Evolutionary conservation across 2,888 invertebrate genomes (phyloP).

Genomic region (Drepana falcataria): DNA sequence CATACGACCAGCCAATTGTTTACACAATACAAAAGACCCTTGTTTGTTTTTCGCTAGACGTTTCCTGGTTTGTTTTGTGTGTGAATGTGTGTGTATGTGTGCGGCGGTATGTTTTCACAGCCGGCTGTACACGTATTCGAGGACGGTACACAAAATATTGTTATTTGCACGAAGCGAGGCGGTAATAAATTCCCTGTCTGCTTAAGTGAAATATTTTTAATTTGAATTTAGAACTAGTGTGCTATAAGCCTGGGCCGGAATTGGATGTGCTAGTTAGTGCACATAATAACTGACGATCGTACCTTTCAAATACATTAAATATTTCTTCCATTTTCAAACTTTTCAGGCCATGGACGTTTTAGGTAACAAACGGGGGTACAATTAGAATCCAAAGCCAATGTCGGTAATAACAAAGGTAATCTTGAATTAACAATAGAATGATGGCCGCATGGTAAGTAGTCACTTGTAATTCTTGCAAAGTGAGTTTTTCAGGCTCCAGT

Average conservation of each 20-base stretch:
- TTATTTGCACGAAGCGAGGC: constrained; percentile 61
- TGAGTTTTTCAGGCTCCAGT: too few relatives aligned
- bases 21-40: constrained; percentile 78
- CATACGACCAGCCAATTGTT: constrained; percentile 73
- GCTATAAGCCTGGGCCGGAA: neutral
- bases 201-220: constrained; percentile 6
- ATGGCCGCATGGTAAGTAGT: too few relatives aligned
- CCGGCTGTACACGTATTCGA: constrained; percentile 55
- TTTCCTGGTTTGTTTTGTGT: constrained; percentile 79
- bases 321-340: too few relatives aligned
- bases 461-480: too few relatives aligned
- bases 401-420: too few relatives aligned
- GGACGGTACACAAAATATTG: constrained; percentile 71
- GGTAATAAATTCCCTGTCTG: constrained; percentile 60
- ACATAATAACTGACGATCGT: too few relatives aligned
- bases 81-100: constrained; percentile 44
- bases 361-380: too few relatives aligned
- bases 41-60: constrained; percentile 80
- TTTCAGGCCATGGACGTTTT: too few relatives aligned
- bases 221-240: neutral
- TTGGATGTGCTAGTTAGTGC: too few relatives aligned
- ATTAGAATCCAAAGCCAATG: too few relatives aligned
- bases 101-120: constrained; percentile 64
- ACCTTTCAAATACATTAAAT: too few relatives aligned
- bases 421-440: too few relatives aligned